Conservation (phyloP, 23 tunicate genomes). For the Trididemnum nubilum region DNA sequence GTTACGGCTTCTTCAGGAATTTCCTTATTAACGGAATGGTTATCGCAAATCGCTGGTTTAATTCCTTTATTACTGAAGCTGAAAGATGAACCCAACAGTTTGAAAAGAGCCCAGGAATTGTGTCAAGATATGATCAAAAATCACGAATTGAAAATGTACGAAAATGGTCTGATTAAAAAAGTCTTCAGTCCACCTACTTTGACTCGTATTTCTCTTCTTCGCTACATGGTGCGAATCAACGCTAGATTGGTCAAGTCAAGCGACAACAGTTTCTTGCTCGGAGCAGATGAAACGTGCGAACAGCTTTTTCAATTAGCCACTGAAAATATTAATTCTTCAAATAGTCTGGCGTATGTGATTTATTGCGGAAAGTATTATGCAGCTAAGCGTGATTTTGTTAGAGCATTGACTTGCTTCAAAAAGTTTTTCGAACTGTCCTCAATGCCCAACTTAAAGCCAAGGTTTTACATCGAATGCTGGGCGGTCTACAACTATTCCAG, state of each 20-base stretch:
- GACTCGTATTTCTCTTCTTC: conserved; percentile 7
- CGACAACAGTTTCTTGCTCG: neutral
- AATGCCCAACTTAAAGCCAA: neutral
- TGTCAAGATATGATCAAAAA: neutral
- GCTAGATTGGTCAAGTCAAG: neutral
- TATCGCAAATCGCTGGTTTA: neutral
- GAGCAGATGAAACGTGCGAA: conserved; percentile 9
- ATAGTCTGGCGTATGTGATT: neutral
- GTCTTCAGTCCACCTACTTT: neutral
- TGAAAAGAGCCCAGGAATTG: neutral
- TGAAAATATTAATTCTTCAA: neutral
- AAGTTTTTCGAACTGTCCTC: neutral
- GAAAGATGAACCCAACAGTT: neutral
- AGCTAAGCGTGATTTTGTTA: conserved; percentile 5
- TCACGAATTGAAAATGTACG: neutral
- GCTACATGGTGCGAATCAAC: conserved; percentile 31
- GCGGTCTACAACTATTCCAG: conserved; percentile 35
- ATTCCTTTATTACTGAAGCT: neutral
- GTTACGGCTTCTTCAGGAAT: too few relatives aligned
- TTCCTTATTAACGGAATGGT: neutral
- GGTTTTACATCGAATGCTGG: conserved; percentile 18
- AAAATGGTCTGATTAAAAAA: conserved; percentile 37
- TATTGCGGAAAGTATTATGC: conserved; percentile 46
- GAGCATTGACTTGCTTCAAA: conserved; percentile 20
- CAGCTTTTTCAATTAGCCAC: neutral